A percentile compares a stretch with the other conserved stretches of the same genome.
These are phyloP conservation scores for Cygnus buccinator DNA, from an alignment of 2,113 vertebrate species.

Conservation along the genomic window DNA sequence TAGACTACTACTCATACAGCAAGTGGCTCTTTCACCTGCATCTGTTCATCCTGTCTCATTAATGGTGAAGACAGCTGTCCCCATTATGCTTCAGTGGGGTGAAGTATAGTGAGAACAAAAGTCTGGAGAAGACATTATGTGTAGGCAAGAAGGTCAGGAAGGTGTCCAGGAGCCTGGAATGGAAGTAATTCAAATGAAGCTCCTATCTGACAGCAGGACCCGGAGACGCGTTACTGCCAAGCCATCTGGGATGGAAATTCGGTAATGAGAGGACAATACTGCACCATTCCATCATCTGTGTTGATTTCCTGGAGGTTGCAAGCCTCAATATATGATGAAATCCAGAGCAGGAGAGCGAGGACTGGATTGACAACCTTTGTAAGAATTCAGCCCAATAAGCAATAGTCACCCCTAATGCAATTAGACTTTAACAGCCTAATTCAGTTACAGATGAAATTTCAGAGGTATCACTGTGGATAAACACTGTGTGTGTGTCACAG, in stretches of 20 bases:
- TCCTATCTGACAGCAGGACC: slow-evolving; percentile 20
- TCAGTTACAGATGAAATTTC: neutral
- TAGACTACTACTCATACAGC: slow-evolving; percentile 1
- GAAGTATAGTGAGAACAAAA: slow-evolving; percentile 13
- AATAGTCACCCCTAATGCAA: neutral
- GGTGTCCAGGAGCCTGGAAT: neutral
- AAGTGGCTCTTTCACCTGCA: neutral
- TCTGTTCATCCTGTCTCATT: neutral
- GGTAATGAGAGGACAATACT: neutral
- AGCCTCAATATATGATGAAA: neutral
- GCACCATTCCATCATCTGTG: neutral
- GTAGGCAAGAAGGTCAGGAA: neutral
- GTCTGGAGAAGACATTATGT: neutral
- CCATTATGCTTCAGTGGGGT: slow-evolving; percentile 13
- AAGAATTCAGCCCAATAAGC: neutral
- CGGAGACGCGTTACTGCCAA: neutral
- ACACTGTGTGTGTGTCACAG: neutral
- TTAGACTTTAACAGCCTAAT: neutral
- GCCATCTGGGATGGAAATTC: slow-evolving; percentile 24
- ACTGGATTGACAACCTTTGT: neutral
- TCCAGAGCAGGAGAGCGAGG: neutral
- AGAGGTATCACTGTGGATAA: neutral
- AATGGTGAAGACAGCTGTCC: neutral
- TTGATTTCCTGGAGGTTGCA: neutral
- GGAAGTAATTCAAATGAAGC: neutral